phyloP scores from a whole-genome alignment of 2,113 vertebrate genomes.

The Gobiocypris rarus region DNA sequence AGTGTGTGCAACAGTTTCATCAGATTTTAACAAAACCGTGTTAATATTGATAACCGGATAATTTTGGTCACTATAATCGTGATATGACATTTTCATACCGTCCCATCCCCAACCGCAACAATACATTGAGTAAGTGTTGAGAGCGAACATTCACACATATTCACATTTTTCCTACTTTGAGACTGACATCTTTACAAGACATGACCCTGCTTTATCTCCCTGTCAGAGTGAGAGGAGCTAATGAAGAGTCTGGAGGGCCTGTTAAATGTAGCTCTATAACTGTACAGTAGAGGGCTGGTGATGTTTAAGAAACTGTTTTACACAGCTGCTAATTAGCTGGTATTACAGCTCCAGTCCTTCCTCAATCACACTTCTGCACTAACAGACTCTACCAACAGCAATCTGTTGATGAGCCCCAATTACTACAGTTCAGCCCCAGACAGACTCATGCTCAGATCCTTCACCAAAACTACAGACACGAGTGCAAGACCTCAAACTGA shows the following conservation, averaged over 20 bases:
- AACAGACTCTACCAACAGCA: conserved; percentile 24
- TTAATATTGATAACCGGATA: no score
- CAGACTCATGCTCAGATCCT: background rate
- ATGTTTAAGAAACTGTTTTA: conserved; percentile 43
- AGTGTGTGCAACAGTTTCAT: no score
- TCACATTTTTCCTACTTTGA: background rate
- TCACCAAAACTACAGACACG: background rate
- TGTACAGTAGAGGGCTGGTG: conserved; percentile 33
- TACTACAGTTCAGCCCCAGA: conserved; percentile 11
- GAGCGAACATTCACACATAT: background rate
- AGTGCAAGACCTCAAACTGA: conserved; percentile 17
- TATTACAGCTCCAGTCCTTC: conserved; percentile 29
- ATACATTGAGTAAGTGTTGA: background rate
- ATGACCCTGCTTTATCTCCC: background rate
- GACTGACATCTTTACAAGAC: background rate
- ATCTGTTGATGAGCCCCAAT: conserved; percentile 31
- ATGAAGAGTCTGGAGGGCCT: conserved; percentile 47
- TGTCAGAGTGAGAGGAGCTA: conserved; percentile 28
- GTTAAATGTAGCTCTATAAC: conserved; percentile 43
- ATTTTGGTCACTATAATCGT: no score
- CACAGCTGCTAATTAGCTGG: conserved; percentile 49
- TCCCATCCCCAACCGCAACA: no score
- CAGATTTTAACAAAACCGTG: no score
- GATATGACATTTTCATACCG: no score
- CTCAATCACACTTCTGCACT: background rate